phyloP scores from a whole-genome alignment of 1,140 invertebrate species.

The Scaptomyza montana region DNA sequence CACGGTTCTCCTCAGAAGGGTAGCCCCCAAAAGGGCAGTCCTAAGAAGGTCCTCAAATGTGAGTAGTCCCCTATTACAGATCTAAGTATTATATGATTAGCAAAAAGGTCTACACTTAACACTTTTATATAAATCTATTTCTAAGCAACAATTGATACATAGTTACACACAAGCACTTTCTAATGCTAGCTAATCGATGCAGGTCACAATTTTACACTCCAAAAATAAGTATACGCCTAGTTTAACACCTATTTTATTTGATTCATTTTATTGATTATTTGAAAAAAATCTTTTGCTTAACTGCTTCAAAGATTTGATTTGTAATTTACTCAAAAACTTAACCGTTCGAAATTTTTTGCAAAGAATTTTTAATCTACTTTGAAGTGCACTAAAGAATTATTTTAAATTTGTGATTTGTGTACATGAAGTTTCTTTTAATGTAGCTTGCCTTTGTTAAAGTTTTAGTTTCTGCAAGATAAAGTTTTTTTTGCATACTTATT shows the following conservation, averaged over 20 bases:
- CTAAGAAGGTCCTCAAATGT: constrained; percentile 86
- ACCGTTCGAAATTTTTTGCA: constrained; percentile 14
- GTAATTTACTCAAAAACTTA: constrained; percentile 30
- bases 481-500: constrained; percentile 14
- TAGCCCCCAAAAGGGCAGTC: constrained; percentile 87
- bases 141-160: constrained; percentile 64
- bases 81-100: constrained; percentile 23
- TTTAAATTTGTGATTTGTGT: constrained; percentile 57
- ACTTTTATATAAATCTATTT: constrained; percentile 53
- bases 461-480: constrained; percentile 27
- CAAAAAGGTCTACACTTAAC: constrained; percentile 21
- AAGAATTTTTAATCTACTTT: constrained; percentile 4
- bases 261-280: constrained; percentile 28
- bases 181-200: constrained; percentile 44
- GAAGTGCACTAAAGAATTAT: constrained; percentile 56
- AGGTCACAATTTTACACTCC: constrained; percentile 56
- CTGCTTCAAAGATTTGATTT: constrained; percentile 56
- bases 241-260: constrained; percentile 39
- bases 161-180: constrained; percentile 61
- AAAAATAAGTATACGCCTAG: constrained; percentile 65
- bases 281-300: constrained; percentile 61
- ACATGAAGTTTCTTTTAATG: constrained; percentile 34
- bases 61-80: constrained; percentile 49
- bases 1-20: constrained; percentile 84
- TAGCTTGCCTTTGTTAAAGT: constrained; percentile 54